Evolutionary conservation across 2,113 vertebrate species (phyloP).

Genomic region (Halcyon senegalensis): DNA sequence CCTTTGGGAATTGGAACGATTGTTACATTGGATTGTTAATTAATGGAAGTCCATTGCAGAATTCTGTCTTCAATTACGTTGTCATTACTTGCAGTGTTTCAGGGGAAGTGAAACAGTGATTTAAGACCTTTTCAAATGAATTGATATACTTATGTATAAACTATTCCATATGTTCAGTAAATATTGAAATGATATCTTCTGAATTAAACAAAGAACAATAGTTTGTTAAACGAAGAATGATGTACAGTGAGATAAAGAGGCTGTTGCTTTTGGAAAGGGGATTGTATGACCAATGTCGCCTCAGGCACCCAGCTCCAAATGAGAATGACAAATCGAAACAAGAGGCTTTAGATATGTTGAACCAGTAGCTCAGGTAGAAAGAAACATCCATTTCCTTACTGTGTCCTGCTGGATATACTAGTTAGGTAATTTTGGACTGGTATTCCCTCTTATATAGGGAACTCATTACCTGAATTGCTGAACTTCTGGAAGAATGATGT

Average conservation of each 20-base stretch:
- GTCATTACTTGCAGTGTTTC: not conserved
- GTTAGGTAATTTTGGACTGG: not conserved
- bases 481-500: not conserved
- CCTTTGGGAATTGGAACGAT: not conserved
- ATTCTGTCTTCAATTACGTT: not conserved
- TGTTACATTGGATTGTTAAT: conserved; percentile 39
- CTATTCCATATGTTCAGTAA: not conserved
- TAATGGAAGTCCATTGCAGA: not conserved
- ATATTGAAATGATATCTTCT: not conserved
- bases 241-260: not conserved
- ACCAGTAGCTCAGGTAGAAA: not conserved
- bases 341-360: not conserved
- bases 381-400: not conserved
- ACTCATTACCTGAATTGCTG: not conserved
- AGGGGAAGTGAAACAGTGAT: not conserved
- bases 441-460: not conserved
- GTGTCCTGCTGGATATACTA: not conserved
- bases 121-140: not conserved
- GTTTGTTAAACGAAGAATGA: not conserved
- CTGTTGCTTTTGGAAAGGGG: not conserved
- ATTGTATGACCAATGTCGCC: not conserved
- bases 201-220: not conserved
- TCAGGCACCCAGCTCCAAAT: not conserved
- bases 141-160: not conserved
- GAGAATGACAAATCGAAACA: not conserved